Evolutionary conservation across 2,113 vertebrate species (phyloP).

Genomic region (Grus americana): DNA sequence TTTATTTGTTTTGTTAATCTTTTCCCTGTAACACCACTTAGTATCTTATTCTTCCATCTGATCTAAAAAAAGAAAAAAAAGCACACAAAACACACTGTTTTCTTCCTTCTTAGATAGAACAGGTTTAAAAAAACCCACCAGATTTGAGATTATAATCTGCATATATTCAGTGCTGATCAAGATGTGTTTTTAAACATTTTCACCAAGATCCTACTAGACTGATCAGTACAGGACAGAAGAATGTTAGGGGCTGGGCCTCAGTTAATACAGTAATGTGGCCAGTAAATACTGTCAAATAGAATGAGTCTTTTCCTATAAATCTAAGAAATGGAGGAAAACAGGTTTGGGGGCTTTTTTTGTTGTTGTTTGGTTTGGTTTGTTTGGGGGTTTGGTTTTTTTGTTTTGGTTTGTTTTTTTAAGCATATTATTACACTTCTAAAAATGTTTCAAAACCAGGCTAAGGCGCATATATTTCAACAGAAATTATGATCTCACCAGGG

Average conservation of each 20-base stretch:
- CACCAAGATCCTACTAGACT: not conserved
- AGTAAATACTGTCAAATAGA: not conserved
- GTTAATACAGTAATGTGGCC: not conserved
- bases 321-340: not conserved
- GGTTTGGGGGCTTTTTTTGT: not conserved
- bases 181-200: not conserved
- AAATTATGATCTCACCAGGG: slow-evolving; percentile 7
- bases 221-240: not conserved
- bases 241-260: not conserved
- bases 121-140: not conserved
- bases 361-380: not conserved
- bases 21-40: not conserved
- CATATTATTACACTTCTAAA: not conserved
- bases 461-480: not conserved
- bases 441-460: not conserved
- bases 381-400: not conserved
- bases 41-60: not conserved
- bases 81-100: fast-evolving
- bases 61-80: not conserved
- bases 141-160: not conserved
- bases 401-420: not conserved
- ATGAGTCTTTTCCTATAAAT: not conserved
- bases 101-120: not conserved
- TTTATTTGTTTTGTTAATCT: not conserved
- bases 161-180: not conserved